Percentiles rank a stretch among this genome's conserved stretches.
phyloP scores from a whole-genome alignment of 2,888 invertebrate genomes.

The Troglohyphantes excavatus region DNA sequence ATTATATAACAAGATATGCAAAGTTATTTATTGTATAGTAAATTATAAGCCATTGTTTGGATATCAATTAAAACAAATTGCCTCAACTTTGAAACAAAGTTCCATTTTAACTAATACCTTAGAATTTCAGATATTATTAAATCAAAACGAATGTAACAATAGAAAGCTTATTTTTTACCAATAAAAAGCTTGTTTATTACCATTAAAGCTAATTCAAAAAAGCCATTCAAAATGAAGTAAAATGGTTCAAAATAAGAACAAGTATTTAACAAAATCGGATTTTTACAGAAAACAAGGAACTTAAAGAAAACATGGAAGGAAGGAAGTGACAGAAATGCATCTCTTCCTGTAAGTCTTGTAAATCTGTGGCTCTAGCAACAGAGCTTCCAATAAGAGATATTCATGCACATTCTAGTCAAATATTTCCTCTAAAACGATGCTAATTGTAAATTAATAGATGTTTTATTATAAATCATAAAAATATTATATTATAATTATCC shows the following conservation, averaged over 20 bases:
- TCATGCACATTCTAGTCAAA: background rate
- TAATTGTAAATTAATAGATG: background rate
- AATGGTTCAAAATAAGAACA: constrained; percentile 1
- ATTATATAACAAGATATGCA: too few species aligned
- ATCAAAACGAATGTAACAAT: too few species aligned
- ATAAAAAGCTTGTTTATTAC: constrained; percentile 17
- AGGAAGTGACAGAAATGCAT: constrained; percentile 55
- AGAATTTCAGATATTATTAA: too few species aligned
- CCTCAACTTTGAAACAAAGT: too few species aligned
- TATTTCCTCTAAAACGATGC: too few species aligned
- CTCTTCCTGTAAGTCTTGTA: constrained; percentile 65
- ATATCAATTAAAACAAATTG: too few species aligned
- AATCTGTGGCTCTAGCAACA: background rate
- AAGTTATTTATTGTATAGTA: too few species aligned
- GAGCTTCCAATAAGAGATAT: background rate
- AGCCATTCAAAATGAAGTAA: constrained; percentile 34
- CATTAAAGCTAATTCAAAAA: constrained; percentile 41
- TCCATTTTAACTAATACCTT: too few species aligned
- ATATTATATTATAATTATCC: too few species aligned
- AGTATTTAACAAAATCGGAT: constrained; percentile 11
- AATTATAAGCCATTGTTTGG: too few species aligned
- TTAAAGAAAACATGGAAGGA: constrained; percentile 41
- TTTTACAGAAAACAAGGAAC: constrained; percentile 60
- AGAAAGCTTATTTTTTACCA: too few species aligned
- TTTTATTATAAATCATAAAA: too few species aligned